Evolutionary conservation across 2,113 vertebrate species (phyloP).

Genomic region (Petromus typicus): DNA sequence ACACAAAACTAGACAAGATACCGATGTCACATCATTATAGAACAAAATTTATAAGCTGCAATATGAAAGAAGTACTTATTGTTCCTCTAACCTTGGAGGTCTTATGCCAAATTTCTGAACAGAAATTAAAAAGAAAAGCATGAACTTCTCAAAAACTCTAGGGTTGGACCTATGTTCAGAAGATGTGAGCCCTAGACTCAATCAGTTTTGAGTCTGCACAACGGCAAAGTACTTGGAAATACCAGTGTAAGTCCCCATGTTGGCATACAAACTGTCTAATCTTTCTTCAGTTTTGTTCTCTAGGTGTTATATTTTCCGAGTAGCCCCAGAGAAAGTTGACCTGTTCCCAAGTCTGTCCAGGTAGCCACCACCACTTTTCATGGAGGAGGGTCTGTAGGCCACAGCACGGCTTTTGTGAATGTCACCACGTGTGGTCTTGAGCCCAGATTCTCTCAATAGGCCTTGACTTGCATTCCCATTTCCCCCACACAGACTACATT

Average conservation of each 20-base stretch:
- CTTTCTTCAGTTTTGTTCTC: not conserved
- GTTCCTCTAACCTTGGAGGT: not conserved
- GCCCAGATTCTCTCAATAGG: not conserved
- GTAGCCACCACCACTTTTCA: not conserved
- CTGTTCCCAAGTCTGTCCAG: not conserved
- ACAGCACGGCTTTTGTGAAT: not conserved
- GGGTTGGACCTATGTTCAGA: not conserved
- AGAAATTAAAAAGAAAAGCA: conserved; percentile 9
- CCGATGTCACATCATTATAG: not conserved
- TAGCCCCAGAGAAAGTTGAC: not conserved
- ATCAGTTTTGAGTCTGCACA: not conserved
- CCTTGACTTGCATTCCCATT: not conserved
- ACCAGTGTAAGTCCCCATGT: not conserved
- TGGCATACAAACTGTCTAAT: not conserved
- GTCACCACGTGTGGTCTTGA: not conserved
- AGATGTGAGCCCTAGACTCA: not conserved
- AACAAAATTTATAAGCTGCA: not conserved
- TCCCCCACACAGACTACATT: not conserved
- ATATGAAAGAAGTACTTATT: not conserved
- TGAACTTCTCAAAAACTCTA: not conserved
- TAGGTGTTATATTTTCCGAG: not conserved
- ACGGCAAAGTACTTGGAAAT: not conserved
- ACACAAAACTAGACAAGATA: not conserved
- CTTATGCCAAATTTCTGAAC: not conserved
- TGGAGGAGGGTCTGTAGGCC: not conserved